Evolutionary conservation across 2,797 vertebrate genomes (phyloP).

Genomic region (Microctenopoma lineatum): DNA sequence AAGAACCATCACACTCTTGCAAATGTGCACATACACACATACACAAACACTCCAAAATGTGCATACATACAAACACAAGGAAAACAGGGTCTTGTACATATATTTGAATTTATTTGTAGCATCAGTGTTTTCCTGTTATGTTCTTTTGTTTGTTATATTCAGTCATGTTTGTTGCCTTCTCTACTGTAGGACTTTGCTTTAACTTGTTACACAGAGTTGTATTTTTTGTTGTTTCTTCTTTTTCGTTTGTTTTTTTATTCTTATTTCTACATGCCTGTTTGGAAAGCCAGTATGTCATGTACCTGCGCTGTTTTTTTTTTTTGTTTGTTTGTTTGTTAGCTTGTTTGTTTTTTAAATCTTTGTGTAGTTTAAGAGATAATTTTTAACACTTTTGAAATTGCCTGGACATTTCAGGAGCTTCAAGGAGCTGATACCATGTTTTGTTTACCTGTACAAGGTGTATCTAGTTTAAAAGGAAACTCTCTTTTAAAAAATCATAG

Average conservation of each 20-base stretch:
- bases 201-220: slow-evolving; percentile 90
- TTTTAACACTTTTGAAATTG: slow-evolving; percentile 87
- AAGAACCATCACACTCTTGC: slow-evolving; percentile 62
- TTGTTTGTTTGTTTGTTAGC: slow-evolving; percentile 13
- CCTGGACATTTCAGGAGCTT: slow-evolving; percentile 88
- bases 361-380: slow-evolving; percentile 89
- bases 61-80: slow-evolving; percentile 83
- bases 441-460: slow-evolving; percentile 85
- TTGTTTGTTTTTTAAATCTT: slow-evolving; percentile 75
- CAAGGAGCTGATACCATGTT: slow-evolving; percentile 86
- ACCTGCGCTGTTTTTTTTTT: slow-evolving; percentile 83
- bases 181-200: slow-evolving; percentile 90
- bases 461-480: slow-evolving; percentile 84
- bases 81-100: slow-evolving; percentile 99
- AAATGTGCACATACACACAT: slow-evolving; percentile 61
- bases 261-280: slow-evolving; percentile 83
- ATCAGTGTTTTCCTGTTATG: slow-evolving; percentile 94
- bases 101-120: slow-evolving; percentile 98
- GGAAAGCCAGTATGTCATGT: slow-evolving; percentile 79
- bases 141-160: slow-evolving; percentile 78
- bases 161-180: slow-evolving; percentile 78
- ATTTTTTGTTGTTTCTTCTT: slow-evolving; percentile 80
- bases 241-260: slow-evolving; percentile 68
- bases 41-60: slow-evolving; percentile 46
- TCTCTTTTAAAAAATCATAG: slow-evolving; percentile 79